Base-by-base conservation (phyloP, 2,797 vertebrate species). In the Sebastes goodei region DNA sequence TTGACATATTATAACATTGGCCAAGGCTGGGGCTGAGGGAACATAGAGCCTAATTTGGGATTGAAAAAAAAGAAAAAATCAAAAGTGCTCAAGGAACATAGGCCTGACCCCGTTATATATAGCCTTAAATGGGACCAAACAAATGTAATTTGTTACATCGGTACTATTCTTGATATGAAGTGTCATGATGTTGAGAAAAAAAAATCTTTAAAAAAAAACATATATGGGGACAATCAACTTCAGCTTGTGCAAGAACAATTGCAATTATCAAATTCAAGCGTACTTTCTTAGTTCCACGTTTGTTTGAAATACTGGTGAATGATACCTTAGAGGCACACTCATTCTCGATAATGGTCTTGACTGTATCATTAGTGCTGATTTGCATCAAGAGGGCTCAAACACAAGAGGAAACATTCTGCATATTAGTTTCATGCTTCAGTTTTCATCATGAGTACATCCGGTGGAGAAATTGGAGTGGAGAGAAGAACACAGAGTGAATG, bases 281-380 rank as follows among this genome's bases (percentile, higher is more conserved):
- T 4, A 20, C 4, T 21, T 33, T 32, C 15, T 27, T 14, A 23
- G 53, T 56, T 55, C 30, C 29, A 17, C 5, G 11, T 78, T 57
- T 65, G 52, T 73, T 61, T 67, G n/a, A 77, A 74, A 79, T 10
- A 7, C 14, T 6, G 5, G 6, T 38, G 38, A 76, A 46, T 65
- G 66, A 80, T 55, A 46, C 63, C 82, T 63, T n/a, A 21, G 32
- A 80, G 61, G 75, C 69, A 81, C 59, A 52, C 69, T 77, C 42
- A 71, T 11, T 56, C 32, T 68, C 14, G 60, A 80, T 86, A 57
- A 82, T 77, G 81, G 20, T 66, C 67, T 72, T 66, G 46, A 21
- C 76, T 81, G 83, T 61, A 69, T 89, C 83, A 86, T 91, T 85
- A 87, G 62, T 3, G 11, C 81, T 81, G 78, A 86, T 94, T 92